phyloP scores from a whole-genome alignment of 2,113 vertebrate species.

The Edolisoma coerulescens region DNA sequence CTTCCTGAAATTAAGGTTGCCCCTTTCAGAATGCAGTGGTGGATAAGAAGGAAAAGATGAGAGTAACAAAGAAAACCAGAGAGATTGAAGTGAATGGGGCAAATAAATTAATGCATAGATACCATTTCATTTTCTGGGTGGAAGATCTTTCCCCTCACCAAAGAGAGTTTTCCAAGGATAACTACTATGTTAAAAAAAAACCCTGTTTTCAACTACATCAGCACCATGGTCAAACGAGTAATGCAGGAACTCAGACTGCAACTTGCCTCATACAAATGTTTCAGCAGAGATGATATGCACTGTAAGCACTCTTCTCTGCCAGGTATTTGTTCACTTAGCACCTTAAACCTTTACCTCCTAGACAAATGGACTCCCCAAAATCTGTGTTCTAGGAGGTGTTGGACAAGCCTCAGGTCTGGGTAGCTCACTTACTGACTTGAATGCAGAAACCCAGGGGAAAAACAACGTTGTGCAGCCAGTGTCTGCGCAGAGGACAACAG shows the following conservation, averaged over 20 bases:
- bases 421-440: neutral
- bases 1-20: neutral
- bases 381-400: neutral
- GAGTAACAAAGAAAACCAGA: neutral
- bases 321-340: neutral
- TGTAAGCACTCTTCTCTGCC: neutral
- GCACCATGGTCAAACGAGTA: neutral
- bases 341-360: neutral
- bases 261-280: neutral
- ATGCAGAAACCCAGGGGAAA: neutral
- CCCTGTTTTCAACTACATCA: neutral
- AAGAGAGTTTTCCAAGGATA: neutral
- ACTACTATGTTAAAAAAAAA: neutral
- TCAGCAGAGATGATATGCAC: neutral
- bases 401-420: neutral
- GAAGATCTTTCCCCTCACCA: neutral
- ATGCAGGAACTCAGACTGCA: neutral
- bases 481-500: neutral
- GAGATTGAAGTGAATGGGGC: neutral
- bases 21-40: neutral
- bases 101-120: neutral
- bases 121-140: neutral
- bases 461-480: neutral
- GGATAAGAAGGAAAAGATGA: neutral
- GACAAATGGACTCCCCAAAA: neutral